A percentile compares a stretch with the other conserved stretches of the same genome.
Conservation (phyloP, 2,113 vertebrate genomes). For the Atherinomorus stipes region DNA sequence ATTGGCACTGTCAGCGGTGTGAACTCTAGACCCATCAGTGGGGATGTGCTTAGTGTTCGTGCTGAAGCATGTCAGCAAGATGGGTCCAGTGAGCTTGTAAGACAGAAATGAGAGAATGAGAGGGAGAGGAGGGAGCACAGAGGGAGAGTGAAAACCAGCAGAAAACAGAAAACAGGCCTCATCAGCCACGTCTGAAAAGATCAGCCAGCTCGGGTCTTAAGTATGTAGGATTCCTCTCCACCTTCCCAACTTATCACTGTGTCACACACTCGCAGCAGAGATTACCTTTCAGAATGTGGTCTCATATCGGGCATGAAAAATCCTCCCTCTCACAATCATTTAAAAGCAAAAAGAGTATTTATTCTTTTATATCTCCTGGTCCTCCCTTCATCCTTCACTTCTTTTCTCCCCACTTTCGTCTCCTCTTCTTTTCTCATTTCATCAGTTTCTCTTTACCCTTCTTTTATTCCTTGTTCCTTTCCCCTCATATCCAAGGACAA, state of each 20-base stretch:
- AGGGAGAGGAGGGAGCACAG: slow-evolving; percentile 11
- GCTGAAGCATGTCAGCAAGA: slow-evolving; percentile 66
- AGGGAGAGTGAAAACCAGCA: neutral
- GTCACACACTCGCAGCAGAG: slow-evolving; percentile 53
- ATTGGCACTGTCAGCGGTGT: slow-evolving; percentile 73
- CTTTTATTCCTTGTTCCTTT: slow-evolving; percentile 20
- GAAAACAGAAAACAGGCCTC: slow-evolving; percentile 35
- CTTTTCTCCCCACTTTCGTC: slow-evolving; percentile 21
- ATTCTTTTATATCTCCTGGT: slow-evolving; percentile 42
- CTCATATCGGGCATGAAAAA: slow-evolving; percentile 45
- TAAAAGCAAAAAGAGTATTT: slow-evolving; percentile 41
- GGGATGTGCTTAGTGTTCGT: slow-evolving; percentile 70
- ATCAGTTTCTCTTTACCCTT: slow-evolving; percentile 35
- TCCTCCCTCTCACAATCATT: slow-evolving; percentile 25
- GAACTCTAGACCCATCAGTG: slow-evolving; percentile 60
- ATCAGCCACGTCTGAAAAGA: slow-evolving; percentile 59
- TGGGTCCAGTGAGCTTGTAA: slow-evolving; percentile 49
- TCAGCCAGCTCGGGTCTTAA: slow-evolving; percentile 45
- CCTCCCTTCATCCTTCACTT: neutral
- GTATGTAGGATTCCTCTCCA: slow-evolving; percentile 58
- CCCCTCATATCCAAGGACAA: slow-evolving; percentile 45
- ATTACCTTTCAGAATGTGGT: slow-evolving; percentile 61
- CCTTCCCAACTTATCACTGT: slow-evolving; percentile 55
- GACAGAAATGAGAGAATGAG: slow-evolving; percentile 61
- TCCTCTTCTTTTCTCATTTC: slow-evolving; percentile 23